phyloP scores from a whole-genome alignment of 2,888 invertebrate species.

The Proisotoma minuta region DNA sequence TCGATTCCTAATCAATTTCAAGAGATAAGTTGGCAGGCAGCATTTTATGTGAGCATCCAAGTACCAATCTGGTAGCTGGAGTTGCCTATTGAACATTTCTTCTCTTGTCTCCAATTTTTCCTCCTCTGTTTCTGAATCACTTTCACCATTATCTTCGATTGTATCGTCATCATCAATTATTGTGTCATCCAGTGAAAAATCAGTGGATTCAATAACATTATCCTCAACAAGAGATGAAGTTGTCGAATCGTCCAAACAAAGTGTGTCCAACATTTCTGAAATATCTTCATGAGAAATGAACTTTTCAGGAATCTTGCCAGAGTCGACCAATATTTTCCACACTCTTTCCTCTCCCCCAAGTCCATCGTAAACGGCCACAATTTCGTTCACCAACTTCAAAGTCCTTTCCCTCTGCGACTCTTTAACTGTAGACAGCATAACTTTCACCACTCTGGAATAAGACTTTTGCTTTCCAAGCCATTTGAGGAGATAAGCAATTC shows the following conservation, averaged over 20 bases:
- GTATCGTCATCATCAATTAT: constrained; percentile 13
- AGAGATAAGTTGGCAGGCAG: constrained; percentile 61
- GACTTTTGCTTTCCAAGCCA: constrained; percentile 69
- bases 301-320: neutral
- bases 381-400: constrained; percentile 45
- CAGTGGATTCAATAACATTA: constrained; percentile 17
- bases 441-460: constrained; percentile 63
- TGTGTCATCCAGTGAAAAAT: constrained; percentile 24
- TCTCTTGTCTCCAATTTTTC: constrained; percentile 47
- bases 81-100: constrained; percentile 43
- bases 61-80: constrained; percentile 62
- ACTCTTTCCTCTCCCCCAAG: constrained; percentile 32
- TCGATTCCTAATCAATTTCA: constrained; percentile 59
- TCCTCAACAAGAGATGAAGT: constrained; percentile 33
- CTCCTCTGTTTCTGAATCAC: constrained; percentile 15
- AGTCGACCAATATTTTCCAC: constrained; percentile 23
- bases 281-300: constrained; percentile 35
- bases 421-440: constrained; percentile 49
- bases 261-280: constrained; percentile 16
- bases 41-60: constrained; percentile 60
- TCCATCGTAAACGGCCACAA: constrained; percentile 49
- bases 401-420: constrained; percentile 44
- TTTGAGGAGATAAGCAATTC: constrained; percentile 65
- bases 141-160: constrained; percentile 18
- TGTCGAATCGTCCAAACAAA: constrained; percentile 11